phyloP scores from a whole-genome alignment of 2,888 invertebrate species.

The Pharmacophagus antenor region DNA sequence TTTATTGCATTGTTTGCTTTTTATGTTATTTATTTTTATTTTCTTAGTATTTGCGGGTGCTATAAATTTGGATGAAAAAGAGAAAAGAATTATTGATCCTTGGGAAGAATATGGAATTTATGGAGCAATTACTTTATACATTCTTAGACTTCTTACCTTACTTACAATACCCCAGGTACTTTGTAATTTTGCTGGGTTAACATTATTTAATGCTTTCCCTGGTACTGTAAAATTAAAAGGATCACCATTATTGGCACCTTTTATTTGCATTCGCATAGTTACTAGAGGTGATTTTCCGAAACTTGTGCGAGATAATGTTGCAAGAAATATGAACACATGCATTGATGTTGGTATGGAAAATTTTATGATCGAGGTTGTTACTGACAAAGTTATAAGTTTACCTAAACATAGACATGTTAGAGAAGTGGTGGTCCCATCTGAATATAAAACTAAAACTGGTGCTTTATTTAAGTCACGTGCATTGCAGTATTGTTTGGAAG shows the following conservation, averaged over 20 bases:
- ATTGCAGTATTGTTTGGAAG: conserved; percentile 96
- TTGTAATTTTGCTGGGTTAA: conserved; percentile 92
- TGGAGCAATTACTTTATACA: conserved; percentile 87
- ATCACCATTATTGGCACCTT: conserved; percentile 94
- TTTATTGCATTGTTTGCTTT: conserved; percentile 88
- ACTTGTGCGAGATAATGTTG: conserved; percentile 92
- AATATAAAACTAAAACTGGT: conserved; percentile 93
- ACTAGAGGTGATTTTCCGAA: conserved; percentile 97
- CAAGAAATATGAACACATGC: conserved; percentile 92
- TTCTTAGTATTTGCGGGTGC: conserved; percentile 87
- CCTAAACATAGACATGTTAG: conserved; percentile 89
- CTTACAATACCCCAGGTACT: conserved; percentile 94
- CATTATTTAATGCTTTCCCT: conserved; percentile 96
- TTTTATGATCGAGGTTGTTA: conserved; percentile 97
- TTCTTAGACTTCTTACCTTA: conserved; percentile 89
- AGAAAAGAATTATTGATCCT: conserved; percentile 85
- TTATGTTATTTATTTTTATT: conserved; percentile 86
- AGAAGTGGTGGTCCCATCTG: conserved; percentile 93
- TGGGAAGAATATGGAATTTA: conserved; percentile 90
- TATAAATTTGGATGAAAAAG: conserved; percentile 80
- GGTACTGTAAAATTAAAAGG: conserved; percentile 94
- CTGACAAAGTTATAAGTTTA: conserved; percentile 91
- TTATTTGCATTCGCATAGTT: conserved; percentile 96
- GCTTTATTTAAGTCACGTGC: conserved; percentile 97
- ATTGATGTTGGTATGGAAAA: conserved; percentile 95